A percentile compares a stretch with the other conserved stretches of the same genome.
Conservation (phyloP, 2,113 vertebrate species). For the Baryphthengus martii region DNA sequence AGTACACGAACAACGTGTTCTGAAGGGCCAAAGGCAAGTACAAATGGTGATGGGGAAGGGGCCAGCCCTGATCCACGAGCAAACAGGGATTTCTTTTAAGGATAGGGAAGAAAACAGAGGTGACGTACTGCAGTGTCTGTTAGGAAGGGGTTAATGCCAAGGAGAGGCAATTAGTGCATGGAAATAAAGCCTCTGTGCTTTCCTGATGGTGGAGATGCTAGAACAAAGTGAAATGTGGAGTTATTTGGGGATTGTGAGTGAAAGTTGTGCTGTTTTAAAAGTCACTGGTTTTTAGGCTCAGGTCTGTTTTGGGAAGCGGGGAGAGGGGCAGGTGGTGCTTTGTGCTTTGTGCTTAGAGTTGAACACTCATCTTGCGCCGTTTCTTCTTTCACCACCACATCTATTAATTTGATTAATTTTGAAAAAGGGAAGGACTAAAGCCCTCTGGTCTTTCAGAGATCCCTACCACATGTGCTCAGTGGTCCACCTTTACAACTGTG, state of each 20-base stretch:
- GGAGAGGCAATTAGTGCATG: background rate
- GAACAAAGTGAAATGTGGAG: background rate
- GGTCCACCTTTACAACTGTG: background rate
- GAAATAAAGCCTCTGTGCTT: background rate
- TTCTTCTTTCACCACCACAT: background rate
- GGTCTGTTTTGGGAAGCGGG: background rate
- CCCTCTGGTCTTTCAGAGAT: background rate
- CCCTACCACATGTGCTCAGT: accelerated
- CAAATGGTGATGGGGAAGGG: background rate
- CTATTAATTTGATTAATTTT: background rate
- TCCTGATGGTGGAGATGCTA: background rate
- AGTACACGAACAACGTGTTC: background rate
- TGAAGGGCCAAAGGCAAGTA: background rate
- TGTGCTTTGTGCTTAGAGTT: background rate
- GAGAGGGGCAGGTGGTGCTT: background rate
- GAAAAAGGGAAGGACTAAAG: background rate
- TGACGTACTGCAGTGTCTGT: background rate
- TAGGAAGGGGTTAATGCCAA: background rate
- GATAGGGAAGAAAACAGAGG: background rate
- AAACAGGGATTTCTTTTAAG: background rate
- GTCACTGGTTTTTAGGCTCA: background rate
- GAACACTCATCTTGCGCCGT: background rate
- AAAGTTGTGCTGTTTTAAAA: background rate
- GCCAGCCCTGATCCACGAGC: background rate
- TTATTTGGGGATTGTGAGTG: background rate